Evolutionary conservation across 2,797 vertebrate species (phyloP).

Genomic region (Ibycter americanus): DNA sequence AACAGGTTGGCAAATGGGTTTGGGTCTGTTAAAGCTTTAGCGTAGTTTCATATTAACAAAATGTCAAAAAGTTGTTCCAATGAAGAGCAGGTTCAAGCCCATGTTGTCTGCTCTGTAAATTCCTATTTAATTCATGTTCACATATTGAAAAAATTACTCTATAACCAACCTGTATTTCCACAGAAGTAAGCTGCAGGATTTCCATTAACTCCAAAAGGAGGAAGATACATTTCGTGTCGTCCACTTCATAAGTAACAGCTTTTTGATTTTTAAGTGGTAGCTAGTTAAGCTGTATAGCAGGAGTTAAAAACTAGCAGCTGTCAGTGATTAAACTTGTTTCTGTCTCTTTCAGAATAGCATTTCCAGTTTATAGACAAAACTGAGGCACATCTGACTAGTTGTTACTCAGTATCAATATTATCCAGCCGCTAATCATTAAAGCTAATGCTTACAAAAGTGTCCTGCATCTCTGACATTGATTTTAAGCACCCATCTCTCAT

Average conservation of each 20-base stretch:
- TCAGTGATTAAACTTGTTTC: background rate
- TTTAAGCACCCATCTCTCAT: background rate
- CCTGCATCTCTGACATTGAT: background rate
- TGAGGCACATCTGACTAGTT: background rate
- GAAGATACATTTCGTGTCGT: background rate
- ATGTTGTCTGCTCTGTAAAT: background rate
- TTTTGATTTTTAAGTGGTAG: background rate
- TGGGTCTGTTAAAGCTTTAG: conserved; percentile 26
- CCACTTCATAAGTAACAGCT: background rate
- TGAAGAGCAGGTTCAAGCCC: background rate
- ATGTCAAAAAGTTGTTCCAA: background rate
- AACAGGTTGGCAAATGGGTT: conserved; percentile 46
- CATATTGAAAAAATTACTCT: background rate
- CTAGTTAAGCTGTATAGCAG: background rate
- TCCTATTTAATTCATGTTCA: background rate
- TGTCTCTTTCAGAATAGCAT: background rate
- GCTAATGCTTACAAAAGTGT: background rate
- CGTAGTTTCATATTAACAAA: background rate
- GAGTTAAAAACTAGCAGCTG: background rate
- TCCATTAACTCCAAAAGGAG: background rate
- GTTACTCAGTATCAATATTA: background rate
- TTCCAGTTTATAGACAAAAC: background rate
- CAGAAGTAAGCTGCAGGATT: background rate
- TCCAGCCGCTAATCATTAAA: background rate
- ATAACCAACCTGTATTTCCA: background rate